A percentile compares a stretch with the other conserved stretches of the same genome.
These are phyloP conservation scores for Xenopus borealis DNA, from an alignment of 2,113 vertebrate genomes.

Conservation along the genomic window DNA sequence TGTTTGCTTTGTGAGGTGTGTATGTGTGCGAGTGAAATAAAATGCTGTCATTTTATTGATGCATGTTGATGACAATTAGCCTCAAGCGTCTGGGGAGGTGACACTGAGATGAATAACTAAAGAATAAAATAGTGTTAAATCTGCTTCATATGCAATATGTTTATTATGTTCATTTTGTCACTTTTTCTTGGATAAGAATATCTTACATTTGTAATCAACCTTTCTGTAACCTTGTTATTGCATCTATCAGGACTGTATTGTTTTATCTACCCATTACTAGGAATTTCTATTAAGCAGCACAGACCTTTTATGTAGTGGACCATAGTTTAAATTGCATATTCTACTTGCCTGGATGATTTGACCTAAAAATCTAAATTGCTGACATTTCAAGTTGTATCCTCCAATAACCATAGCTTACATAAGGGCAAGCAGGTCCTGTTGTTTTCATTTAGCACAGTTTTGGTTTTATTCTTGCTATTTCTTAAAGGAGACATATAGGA, in stretches of 20 bases:
- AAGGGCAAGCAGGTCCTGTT: background rate
- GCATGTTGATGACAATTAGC: no score
- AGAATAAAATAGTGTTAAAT: no score
- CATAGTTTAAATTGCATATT: background rate
- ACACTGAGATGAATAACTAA: no score
- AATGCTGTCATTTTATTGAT: no score
- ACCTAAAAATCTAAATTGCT: background rate
- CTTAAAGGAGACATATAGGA: no score
- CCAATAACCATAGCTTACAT: background rate
- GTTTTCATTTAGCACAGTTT: background rate
- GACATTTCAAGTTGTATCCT: background rate
- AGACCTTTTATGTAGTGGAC: background rate
- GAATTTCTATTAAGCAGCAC: background rate
- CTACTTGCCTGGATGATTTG: background rate
- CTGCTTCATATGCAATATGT: background rate
- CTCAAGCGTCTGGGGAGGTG: no score
- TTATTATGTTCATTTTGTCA: background rate
- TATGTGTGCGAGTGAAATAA: no score
- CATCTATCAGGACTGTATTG: background rate
- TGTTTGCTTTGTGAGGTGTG: no score
- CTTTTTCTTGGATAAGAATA: background rate
- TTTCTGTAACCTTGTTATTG: background rate
- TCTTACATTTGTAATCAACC: background rate
- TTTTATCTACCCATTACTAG: background rate
- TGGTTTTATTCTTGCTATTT: no score